A percentile compares a stretch with the other conserved stretches of the same genome.
Conservation (phyloP, 2,888 invertebrate genomes). For the Ormia ochracea region DNA sequence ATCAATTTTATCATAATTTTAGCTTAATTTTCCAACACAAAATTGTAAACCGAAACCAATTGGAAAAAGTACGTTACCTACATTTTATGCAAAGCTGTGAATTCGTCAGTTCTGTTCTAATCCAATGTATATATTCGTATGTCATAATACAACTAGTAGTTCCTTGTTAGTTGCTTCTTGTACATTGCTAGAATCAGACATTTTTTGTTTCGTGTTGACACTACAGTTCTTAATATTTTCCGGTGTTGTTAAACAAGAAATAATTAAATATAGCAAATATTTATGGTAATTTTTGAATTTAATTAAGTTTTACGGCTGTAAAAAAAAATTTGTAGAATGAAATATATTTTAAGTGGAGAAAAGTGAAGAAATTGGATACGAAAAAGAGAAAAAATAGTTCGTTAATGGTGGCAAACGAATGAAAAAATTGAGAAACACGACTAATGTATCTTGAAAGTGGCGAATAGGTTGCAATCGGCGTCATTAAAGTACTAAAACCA, state of each 20-base stretch:
- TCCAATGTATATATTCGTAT: conserved; percentile 36
- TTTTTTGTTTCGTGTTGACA: conserved; percentile 43
- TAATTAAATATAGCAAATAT: conserved; percentile 13
- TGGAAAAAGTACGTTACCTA: background rate
- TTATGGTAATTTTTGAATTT: conserved; percentile 42
- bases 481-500: conserved; percentile 76
- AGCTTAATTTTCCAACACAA: too few relatives aligned
- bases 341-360: background rate
- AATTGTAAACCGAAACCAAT: too few relatives aligned
- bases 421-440: conserved; percentile 52
- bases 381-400: conserved; percentile 29
- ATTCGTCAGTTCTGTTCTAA: conserved; percentile 47
- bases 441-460: conserved; percentile 52
- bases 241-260: conserved; percentile 17
- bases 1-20: too few relatives aligned
- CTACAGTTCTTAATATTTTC: conserved; percentile 26
- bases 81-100: background rate
- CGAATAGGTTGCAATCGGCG: conserved; percentile 68
- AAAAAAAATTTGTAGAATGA: background rate
- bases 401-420: conserved; percentile 26
- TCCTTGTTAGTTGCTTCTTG: conserved; percentile 47
- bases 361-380: conserved; percentile 35
- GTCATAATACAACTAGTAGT: conserved; percentile 24
- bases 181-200: conserved; percentile 56
- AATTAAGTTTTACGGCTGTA: background rate